Evolutionary conservation across 2,113 vertebrate genomes (phyloP), one percentile per base, ranked within the genome.

Genomic region (Alaudala cheleensis): DNA sequence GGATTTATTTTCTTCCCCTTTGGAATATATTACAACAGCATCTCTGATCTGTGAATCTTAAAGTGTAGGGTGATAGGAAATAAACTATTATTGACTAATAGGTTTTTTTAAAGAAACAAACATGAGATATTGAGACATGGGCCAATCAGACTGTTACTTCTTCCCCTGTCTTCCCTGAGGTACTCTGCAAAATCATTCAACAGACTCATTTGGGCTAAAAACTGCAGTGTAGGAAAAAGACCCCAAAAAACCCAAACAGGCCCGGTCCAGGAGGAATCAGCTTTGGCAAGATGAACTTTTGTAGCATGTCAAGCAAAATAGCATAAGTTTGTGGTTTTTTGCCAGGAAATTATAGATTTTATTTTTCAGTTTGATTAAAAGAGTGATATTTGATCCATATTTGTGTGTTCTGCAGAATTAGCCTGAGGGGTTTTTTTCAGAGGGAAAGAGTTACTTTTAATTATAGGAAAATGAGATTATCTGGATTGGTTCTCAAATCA

Each of bases 171-270:
- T 88, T 93, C 19, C 11, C 6, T 15, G 29, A 69, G 16, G 19
- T 82, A 15, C 39, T 87, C 81, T 94, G 74, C 65, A 85, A 79
- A 95, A 80, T 72, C 49, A 40, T 76, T 95, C 53, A 79, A 39
- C 56, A 79, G 79, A 12, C 33, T 88, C 21, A 23, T 56, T 51
- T 85, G 26, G 33, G 65, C 61, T 76, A 56, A 74, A 81, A 79
- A 24, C 18, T 54, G 16, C 6, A 50, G 18, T 79, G 21, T 18
- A 19, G 11, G 39, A 25, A 47, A 54, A 37, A n/a, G 3, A n/a
- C 13, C 4, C n/a, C 23, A 26, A 47, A 34, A 33, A 29, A 9
- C 37, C 37, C n/a, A 39, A 40, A 44, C 11, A 24, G 40, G 22
- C 6, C 8, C 9, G 4, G 13, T 79, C 39, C 78, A 51, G 29